Conservation (phyloP, 2,113 vertebrate species). For the Theristicus caerulescens region DNA sequence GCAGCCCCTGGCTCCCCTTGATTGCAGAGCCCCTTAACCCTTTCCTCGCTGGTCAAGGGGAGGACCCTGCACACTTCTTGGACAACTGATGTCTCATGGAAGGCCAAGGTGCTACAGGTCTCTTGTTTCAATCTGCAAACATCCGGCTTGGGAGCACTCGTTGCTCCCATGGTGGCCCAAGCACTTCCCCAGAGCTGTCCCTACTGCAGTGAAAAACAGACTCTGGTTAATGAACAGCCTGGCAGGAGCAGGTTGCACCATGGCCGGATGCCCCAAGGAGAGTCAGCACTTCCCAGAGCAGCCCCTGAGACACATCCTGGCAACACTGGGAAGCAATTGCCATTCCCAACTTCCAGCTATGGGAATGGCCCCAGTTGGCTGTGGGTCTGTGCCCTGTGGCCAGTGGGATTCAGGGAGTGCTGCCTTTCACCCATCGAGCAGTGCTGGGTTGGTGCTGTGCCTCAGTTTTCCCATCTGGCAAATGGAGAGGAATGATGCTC, state of each 20-base stretch:
- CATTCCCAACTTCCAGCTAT: not conserved
- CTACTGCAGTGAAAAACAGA: not conserved
- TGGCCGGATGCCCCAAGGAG: not conserved
- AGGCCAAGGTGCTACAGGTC: not conserved
- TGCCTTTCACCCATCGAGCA: not conserved
- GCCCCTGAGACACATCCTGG: not conserved
- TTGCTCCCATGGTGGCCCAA: not conserved
- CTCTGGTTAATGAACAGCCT: constrained; percentile 3
- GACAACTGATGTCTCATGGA: not conserved
- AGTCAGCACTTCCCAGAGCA: not conserved
- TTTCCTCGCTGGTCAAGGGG: not conserved
- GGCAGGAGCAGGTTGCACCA: not conserved
- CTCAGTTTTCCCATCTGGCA: not conserved
- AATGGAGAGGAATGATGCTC: not conserved
- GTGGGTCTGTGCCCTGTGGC: rapidly evolving
- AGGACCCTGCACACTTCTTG: rapidly evolving
- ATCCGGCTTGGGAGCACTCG: rapidly evolving
- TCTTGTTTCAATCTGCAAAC: not conserved
- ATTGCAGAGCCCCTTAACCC: not conserved
- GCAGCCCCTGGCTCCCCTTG: not conserved
- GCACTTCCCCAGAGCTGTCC: not conserved
- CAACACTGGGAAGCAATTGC: not conserved
- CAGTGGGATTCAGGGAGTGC: not conserved
- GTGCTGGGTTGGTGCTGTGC: rapidly evolving
- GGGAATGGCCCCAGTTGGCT: not conserved